Evolutionary conservation across 2,888 invertebrate genomes (phyloP), one percentile per base, ranked within the genome.

Genomic region (Hylaea fasciaria): DNA sequence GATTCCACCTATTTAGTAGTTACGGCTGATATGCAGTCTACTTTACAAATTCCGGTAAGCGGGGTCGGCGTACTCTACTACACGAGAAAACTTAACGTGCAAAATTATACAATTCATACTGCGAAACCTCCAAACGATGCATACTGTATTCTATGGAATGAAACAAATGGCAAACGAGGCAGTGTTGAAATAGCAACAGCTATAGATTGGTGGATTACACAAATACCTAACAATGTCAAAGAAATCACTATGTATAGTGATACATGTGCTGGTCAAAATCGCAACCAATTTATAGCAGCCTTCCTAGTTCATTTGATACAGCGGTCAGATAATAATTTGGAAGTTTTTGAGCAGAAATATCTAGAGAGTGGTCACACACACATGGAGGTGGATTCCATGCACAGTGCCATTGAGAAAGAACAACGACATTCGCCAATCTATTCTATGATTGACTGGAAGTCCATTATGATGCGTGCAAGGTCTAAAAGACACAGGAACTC

Each of bases 41-140:
- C 59, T 14, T 57, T 65, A 35, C 65, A 65, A 39, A 62, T 62
- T 49, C 65, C 62, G n/a, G 57, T 60, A 17, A 48, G 59, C 46
- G 62, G 54, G n/a, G 50, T 65, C 12, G 65, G 65, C 13, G 52
- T 62, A 14, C 48, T 65, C 16, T 65, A 62, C 49, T 65, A 65
- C 22, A 65, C 62, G 4, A 58, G 62, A 47, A 61, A 65, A 32
- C 14, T 57, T 10, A 57, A 53, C 22, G 57, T 57, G 0, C 45
- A 53, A 22, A 57, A 57, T 53, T 55, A 54, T 46, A 55, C 57
- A 2, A 55, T 28, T 7, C 28, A 28, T 28, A 28, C 28, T 28
- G 28, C 28, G 28, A 40, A 40, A 13, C 40, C 40, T 13, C 40
- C 40, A 40, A 13, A 40, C 40, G 8, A 40, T 13, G 40, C 40